These are phyloP conservation scores for Peromyscus leucopus DNA, from an alignment of 2,113 vertebrate species.

Conservation along the genomic window DNA sequence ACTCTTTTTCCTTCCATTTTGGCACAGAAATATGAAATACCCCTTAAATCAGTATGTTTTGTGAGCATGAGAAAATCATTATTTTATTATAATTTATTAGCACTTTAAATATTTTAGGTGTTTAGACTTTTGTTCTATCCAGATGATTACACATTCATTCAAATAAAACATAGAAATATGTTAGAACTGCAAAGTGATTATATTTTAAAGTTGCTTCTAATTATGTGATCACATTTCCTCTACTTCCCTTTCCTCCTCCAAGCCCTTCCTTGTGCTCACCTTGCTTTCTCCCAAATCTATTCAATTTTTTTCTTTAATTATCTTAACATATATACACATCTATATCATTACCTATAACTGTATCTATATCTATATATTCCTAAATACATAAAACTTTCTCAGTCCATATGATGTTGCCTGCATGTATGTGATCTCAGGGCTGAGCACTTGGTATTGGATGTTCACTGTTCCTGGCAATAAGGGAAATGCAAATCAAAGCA, in stretches of 20 bases:
- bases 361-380: neutral
- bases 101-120: neutral
- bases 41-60: neutral
- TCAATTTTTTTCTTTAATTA: neutral
- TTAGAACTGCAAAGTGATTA: neutral
- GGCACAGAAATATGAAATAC: neutral
- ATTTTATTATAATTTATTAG: neutral
- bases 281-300: neutral
- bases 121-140: neutral
- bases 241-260: neutral
- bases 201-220: neutral
- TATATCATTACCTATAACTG: neutral
- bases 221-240: neutral
- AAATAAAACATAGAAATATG: neutral
- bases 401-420: neutral
- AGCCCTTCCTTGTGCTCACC: neutral
- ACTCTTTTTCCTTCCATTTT: neutral
- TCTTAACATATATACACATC: neutral
- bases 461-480: neutral
- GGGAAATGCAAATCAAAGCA: neutral
- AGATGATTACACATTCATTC: neutral
- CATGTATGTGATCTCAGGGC: neutral
- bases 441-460: neutral
- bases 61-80: neutral
- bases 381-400: neutral